Base-by-base conservation (phyloP, 2,797 vertebrate species). In the Dipus sagitta region DNA sequence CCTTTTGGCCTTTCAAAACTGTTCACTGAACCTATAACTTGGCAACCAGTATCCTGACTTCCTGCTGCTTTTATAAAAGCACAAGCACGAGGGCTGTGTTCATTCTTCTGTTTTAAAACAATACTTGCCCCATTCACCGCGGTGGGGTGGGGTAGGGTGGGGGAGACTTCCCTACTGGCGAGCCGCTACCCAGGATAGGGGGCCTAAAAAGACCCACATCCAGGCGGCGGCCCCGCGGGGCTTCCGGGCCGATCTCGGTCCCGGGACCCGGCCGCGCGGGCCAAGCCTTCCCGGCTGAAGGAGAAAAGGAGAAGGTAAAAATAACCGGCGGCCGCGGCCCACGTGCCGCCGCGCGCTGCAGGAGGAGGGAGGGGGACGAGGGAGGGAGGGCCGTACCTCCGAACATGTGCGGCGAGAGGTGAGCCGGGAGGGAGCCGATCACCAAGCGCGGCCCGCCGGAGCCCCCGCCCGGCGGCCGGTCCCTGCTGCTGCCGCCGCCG, bases 351-450 rank as follows among this genome's bases (percentile, higher is more conserved):
- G 0, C 10, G 54, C 54, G 62, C 58, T 1, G 68, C 21, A 62
- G 24, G 42, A 38, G 21, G 30, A 30, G 32, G 62, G 84, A 72
- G 38, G 58, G 34, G 3, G 68, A 12, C 60, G 20, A 34, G 70
- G 21, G 32, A 32, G 38, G 71, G 47, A 47, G 84, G 83, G 52
- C 76, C 98, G 98, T 99, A 99, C 99, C 99, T 99, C 98, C 99
- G 93, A 99, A 99, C 97, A 99, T 98, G 97, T 99, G 99, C 97
- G 99, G 99, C 26, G 99, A 99, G 81, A 99, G 99, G 98, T 99
- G 99, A 24, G 99, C 99, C 24, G 99, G 99, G 84, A 99, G 96
- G 0, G 99, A 99, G 87, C 99, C 99, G 86, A 99, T 99, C 95
- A 99, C 89, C 10, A 99, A 98, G 96, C 99, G 98, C 86, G 98